Evolutionary conservation across 1,140 invertebrate genomes (phyloP), one percentile per base, ranked within the genome.

Genomic region (Rhyzopertha dominica): DNA sequence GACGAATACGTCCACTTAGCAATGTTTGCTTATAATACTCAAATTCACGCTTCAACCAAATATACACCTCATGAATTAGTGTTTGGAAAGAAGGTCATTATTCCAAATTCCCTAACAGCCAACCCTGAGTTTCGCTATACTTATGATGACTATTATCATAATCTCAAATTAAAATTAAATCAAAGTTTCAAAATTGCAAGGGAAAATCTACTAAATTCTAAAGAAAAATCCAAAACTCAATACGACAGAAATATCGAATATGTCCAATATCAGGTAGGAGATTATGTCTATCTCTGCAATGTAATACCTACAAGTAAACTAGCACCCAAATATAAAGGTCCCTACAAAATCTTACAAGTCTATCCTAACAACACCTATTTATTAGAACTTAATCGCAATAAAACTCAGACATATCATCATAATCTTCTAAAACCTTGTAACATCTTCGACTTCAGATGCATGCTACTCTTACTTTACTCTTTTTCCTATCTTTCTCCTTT

Each of bases 11-110:
- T 69, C 13, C 16, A 42, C 28, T 56, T 60, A 13, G 63, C 66
- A 0, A 66, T 65, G 59, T 69, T 64, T 42, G 49, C 48, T 20
- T 69, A 69, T 44, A 69, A 67, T 52, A 60, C 60, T 12, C 49
- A 37, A 9, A 46, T 58, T 30, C 62, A 75, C 41, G 53, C 42
- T 35, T 38, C 57, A 0, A 74, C 66, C 0, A 54, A 59, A 8
- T 68, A 43, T 14, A 62, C 63, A 1, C 69, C 72, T 1, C 70
- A 65, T 42, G 63, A 68, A 53, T 22, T 73, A 14, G 5, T 73
- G 5, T 69, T 66, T 43, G 66, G 69, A 16, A 16, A 49, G 25
- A 58, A 65, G 38, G 43, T 65, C 3, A 29, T 20, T 17, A 13
- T 66, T 13, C 58, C 61, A 10, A 52, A 38, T 30, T 39, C 32